Conservation (phyloP, 1,140 invertebrate species). For the Teleogryllus occipitalis region DNA sequence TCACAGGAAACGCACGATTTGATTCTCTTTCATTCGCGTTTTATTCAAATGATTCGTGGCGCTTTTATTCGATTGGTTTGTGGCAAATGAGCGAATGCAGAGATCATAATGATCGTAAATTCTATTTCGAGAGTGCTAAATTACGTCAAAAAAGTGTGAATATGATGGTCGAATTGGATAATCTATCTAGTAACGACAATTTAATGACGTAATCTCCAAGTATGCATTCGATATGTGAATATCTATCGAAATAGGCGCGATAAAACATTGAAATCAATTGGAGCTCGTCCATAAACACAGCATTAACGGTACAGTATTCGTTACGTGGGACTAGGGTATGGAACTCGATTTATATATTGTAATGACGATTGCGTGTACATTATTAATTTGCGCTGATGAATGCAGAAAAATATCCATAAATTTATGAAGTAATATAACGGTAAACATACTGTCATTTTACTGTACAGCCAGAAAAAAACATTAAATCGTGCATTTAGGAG, state of each 20-base stretch:
- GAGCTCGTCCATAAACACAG: too few relatives aligned
- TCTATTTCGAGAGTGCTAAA: not conserved
- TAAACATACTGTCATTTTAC: too few relatives aligned
- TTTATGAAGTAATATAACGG: too few relatives aligned
- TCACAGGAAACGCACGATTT: not conserved
- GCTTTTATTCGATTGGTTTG: not conserved
- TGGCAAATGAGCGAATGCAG: not conserved
- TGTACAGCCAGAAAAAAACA: too few relatives aligned
- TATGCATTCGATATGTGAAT: not conserved
- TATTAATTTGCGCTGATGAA: too few relatives aligned
- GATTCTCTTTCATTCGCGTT: not conserved
- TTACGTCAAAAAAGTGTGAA: not conserved
- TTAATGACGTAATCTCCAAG: not conserved
- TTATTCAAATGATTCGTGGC: not conserved
- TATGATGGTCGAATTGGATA: not conserved
- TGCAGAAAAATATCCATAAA: too few relatives aligned
- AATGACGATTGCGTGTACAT: too few relatives aligned
- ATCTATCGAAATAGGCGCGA: not conserved
- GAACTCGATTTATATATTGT: too few relatives aligned
- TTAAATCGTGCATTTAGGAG: too few relatives aligned
- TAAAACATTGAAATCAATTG: constrained; percentile 12
- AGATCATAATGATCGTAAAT: not conserved
- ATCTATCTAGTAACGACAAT: not conserved
- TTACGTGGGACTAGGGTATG: too few relatives aligned
- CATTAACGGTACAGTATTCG: too few relatives aligned